Conservation (phyloP, 2,113 vertebrate genomes). For the Romanogobio albipinnatus region DNA sequence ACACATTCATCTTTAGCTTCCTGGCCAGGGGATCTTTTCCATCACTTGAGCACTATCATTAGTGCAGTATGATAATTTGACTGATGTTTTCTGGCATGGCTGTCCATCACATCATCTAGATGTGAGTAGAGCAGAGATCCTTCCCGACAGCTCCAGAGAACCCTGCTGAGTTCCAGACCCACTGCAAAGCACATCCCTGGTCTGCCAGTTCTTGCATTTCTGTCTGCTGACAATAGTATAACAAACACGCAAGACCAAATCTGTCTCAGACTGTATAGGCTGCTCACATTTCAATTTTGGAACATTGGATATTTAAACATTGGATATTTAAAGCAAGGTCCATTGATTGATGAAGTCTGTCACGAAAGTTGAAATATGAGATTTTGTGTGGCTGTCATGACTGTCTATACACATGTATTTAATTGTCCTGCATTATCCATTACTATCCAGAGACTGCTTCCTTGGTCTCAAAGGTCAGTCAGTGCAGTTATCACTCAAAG, state of each 20-base stretch:
- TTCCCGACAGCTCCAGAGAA: not conserved
- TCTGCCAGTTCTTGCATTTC: not conserved
- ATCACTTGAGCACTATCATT: constrained; percentile 18
- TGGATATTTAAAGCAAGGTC: not conserved
- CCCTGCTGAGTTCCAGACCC: constrained; percentile 14
- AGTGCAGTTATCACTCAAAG: not conserved
- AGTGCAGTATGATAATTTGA: constrained; percentile 7
- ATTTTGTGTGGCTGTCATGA: not conserved
- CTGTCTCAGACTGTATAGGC: not conserved
- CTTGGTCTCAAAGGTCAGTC: not conserved
- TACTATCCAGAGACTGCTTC: not conserved
- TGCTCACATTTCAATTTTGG: not conserved
- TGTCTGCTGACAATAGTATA: not conserved
- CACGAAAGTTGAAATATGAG: not conserved
- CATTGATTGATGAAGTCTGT: not conserved
- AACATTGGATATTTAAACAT: not conserved
- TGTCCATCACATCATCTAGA: constrained; percentile 7
- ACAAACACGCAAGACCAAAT: not conserved
- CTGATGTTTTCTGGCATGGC: constrained; percentile 21
- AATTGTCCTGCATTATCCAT: not conserved
- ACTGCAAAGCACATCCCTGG: not conserved
- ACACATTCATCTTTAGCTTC: not conserved
- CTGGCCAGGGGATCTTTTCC: not conserved
- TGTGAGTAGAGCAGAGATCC: not conserved
- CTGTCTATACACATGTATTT: not conserved